Conservation (phyloP, 2,797 vertebrate genomes). For the Pangasius djambal region DNA sequence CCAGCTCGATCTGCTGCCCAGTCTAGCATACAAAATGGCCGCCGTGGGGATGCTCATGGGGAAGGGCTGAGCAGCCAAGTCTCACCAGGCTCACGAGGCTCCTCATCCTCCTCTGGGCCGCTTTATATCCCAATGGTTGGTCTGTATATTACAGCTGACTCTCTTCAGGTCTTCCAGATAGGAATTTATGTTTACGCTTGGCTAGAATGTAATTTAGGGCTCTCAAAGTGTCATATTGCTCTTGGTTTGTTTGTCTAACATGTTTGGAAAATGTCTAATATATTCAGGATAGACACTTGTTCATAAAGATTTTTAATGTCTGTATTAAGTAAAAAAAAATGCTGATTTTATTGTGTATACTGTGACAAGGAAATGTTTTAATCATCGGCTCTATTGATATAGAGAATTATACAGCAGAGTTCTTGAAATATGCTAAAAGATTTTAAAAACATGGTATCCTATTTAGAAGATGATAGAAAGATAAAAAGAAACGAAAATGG, state of each 20-base stretch:
- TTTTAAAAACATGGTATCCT: neutral
- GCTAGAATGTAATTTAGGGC: slow-evolving; percentile 53
- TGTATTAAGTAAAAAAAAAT: neutral
- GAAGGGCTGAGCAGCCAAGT: slow-evolving; percentile 47
- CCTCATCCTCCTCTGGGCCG: slow-evolving; percentile 47
- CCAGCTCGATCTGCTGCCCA: slow-evolving; percentile 85
- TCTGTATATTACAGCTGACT: slow-evolving; percentile 52
- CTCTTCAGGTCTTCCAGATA: slow-evolving; percentile 43
- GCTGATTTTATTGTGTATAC: neutral
- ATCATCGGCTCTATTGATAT: neutral
- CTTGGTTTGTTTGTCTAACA: slow-evolving; percentile 28
- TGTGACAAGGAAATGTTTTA: neutral
- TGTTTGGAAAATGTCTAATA: slow-evolving; percentile 28
- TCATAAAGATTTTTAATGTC: neutral
- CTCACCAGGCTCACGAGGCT: slow-evolving; percentile 45
- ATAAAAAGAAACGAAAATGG: neutral
- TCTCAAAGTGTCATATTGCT: slow-evolving; percentile 47
- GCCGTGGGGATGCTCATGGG: slow-evolving; percentile 59
- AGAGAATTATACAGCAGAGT: neutral
- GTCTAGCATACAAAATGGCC: slow-evolving; percentile 88
- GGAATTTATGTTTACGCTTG: slow-evolving; percentile 52
- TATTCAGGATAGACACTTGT: neutral
- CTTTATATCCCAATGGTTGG: slow-evolving; percentile 47
- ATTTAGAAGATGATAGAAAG: neutral
- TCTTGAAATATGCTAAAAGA: neutral